Base-by-base conservation (phyloP, 2,113 vertebrate genomes). In the Fregetta grallaria region DNA sequence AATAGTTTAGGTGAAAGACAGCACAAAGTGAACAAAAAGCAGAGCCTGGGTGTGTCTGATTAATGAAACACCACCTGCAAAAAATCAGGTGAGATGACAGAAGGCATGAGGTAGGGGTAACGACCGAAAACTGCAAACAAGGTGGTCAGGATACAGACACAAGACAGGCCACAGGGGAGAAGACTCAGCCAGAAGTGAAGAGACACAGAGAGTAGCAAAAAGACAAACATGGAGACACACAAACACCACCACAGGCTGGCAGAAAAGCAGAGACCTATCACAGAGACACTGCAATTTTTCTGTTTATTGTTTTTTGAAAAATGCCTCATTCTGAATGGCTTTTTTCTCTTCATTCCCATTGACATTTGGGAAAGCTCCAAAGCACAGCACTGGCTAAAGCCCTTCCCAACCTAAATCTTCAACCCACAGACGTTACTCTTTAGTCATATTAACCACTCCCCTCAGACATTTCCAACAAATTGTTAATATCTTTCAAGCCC, bases 401-500 rank as follows among this genome's bases (percentile, higher is more conserved):
- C 84, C 52, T 56, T 73, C 81, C 53, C 52, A 96, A 71, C 58
- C 84, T 90, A 88, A 90, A 86, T 90, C 92, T 96, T 72, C 81
- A 86, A 56, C 62, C 73, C 83, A 75, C 83, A 85, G 61, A 82
- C 4, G 5, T 85, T 80, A 91, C 42, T 79, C 68, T 95, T 76
- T 44, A 87, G 62, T 87, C 65, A 49, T 62, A 92, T 94, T 93
- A 96, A 88, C 91, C 91, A 86, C 88, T 90, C 68, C 85, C 61
- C 85, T 93, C 93, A 96, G 96, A 93, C 88, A 93, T 95, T 91
- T 97, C 90, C 86, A 94, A 55, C 88, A 97, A 95, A 96, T 75
- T 78, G 88, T 78, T 96, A 81, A 79, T 96, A 94, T 93, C 32
- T 95, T 96, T 96, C 92, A 97, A 97, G 73, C 63, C 94, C 66